phyloP scores from a whole-genome alignment of 35 echinoderm and acorn worm genomes.

The Ophioderma brevispina region DNA sequence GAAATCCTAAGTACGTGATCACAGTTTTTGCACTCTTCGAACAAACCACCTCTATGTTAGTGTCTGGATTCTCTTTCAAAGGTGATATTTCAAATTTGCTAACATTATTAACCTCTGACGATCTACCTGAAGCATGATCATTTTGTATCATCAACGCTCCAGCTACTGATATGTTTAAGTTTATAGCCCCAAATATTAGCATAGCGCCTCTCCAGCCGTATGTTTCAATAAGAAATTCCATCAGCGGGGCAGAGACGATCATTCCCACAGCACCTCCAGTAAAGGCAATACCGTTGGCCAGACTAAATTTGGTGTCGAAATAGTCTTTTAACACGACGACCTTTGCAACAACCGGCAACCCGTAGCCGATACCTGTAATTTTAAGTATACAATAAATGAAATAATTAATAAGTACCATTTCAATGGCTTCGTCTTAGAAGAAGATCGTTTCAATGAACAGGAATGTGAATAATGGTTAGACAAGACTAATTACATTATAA shows the following conservation, averaged over 20 bases:
- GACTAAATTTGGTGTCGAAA: background rate
- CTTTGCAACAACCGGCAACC: background rate
- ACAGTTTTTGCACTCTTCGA: background rate
- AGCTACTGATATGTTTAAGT: background rate
- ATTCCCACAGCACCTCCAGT: slow-evolving; percentile 11
- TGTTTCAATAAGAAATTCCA: background rate
- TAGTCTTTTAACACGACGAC: background rate
- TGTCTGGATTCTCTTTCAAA: background rate
- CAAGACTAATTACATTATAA: too few relatives aligned
- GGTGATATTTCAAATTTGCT: background rate
- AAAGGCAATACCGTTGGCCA: background rate
- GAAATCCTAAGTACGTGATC: background rate
- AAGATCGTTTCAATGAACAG: too few relatives aligned
- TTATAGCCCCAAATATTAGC: background rate
- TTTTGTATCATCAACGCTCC: background rate
- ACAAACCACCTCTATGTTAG: background rate
- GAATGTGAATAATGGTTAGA: too few relatives aligned
- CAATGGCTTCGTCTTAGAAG: too few relatives aligned
- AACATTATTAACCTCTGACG: background rate
- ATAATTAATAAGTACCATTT: too few relatives aligned
- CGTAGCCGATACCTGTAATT: background rate
- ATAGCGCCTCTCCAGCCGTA: slow-evolving; percentile 20
- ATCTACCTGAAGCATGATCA: background rate
- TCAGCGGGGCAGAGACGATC: background rate
- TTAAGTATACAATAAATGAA: too few relatives aligned